Evolutionary conservation across 2,113 vertebrate species (phyloP).

Genomic region (Meriones unguiculatus): DNA sequence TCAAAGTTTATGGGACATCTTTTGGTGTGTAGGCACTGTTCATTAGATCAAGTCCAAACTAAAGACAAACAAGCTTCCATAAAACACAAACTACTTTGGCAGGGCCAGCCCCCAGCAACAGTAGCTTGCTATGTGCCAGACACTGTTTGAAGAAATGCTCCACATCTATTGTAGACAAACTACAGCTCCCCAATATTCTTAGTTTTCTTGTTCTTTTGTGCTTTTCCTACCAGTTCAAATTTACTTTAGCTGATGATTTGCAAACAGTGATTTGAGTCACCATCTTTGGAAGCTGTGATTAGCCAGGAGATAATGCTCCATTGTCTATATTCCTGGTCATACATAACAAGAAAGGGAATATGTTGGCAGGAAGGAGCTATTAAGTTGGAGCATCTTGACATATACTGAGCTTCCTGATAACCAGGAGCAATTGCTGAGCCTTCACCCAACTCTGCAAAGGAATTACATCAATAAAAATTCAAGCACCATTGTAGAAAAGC

Average conservation of each 20-base stretch:
- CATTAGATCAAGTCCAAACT: not conserved
- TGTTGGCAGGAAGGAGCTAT: accelerated
- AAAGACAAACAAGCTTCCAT: not conserved
- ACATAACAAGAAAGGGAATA: not conserved
- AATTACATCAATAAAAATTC: not conserved
- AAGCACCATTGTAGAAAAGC: not conserved
- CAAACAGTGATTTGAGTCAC: not conserved
- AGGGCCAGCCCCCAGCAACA: not conserved
- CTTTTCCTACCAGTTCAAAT: not conserved
- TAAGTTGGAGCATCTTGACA: not conserved
- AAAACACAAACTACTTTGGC: not conserved
- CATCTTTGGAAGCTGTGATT: not conserved
- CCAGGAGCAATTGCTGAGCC: accelerated
- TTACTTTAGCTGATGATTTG: not conserved
- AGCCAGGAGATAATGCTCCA: not conserved
- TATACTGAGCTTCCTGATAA: not conserved
- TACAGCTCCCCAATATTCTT: not conserved
- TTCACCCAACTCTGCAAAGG: not conserved
- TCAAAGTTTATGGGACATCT: not conserved
- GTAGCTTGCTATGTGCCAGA: not conserved
- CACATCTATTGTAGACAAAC: not conserved
- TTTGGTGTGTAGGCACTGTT: not conserved
- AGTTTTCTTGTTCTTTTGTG: not conserved
- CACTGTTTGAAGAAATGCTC: not conserved
- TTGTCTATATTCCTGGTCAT: not conserved